A percentile compares a stretch with the other conserved stretches of the same genome.
phyloP scores from a whole-genome alignment of 1,140 invertebrate genomes.

The Popillia japonica region DNA sequence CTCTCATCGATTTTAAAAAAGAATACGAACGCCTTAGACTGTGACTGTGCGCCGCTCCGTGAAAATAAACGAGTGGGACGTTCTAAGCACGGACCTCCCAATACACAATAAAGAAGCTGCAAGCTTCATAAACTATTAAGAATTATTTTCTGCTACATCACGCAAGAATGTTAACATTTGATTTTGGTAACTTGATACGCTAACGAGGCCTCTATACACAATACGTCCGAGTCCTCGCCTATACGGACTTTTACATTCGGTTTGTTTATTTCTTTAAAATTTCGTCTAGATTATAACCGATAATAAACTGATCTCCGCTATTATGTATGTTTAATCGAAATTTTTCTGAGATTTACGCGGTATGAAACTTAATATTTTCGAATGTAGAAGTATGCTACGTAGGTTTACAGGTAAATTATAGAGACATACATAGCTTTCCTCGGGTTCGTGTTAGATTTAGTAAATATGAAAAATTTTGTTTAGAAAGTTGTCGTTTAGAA shows the following conservation, averaged over 20 bases:
- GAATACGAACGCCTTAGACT: slow-evolving; percentile 44
- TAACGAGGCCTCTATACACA: slow-evolving; percentile 35
- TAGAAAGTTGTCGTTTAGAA: too few species aligned
- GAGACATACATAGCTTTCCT: too few species aligned
- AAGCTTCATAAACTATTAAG: slow-evolving; percentile 55
- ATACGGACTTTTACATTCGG: neutral
- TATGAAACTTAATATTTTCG: neutral
- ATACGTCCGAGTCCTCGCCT: neutral
- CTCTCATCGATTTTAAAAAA: slow-evolving; percentile 52
- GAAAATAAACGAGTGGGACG: slow-evolving; percentile 42
- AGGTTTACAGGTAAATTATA: too few species aligned
- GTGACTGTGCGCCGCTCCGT: slow-evolving; percentile 41
- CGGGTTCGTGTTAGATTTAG: too few species aligned
- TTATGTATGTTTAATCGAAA: slow-evolving; percentile 11
- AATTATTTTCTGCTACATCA: slow-evolving; percentile 57
- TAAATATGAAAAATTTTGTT: too few species aligned
- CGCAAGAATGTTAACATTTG: slow-evolving; percentile 56
- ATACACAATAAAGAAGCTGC: slow-evolving; percentile 53
- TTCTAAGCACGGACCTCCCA: slow-evolving; percentile 53
- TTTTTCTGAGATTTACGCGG: neutral
- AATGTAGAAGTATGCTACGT: too few species aligned
- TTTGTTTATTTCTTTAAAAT: slow-evolving; percentile 29
- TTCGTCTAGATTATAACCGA: neutral
- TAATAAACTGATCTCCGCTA: slow-evolving; percentile 18
- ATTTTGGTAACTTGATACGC: slow-evolving; percentile 53